Evolutionary conservation across 2,113 vertebrate genomes (phyloP).

Genomic region (Ophiodon elongatus): DNA sequence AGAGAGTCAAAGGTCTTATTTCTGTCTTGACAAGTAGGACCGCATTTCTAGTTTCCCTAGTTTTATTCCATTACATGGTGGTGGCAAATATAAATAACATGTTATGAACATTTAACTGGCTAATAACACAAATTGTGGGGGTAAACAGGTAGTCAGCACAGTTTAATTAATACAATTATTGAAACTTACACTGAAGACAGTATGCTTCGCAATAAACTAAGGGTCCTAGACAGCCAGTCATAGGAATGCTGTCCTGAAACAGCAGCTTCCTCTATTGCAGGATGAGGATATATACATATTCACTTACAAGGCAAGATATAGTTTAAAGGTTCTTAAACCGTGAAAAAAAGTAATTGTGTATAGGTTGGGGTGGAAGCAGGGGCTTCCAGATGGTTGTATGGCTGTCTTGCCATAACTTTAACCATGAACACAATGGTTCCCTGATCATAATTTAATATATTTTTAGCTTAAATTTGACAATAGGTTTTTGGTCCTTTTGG

Average conservation of each 20-base stretch:
- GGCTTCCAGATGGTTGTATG: background rate
- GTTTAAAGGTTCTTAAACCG: background rate
- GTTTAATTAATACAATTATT: background rate
- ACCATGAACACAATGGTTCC: background rate
- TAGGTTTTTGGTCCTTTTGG: background rate
- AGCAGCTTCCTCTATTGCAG: background rate
- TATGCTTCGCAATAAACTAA: background rate
- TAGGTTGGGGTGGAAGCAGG: background rate
- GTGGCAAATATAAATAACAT: too few relatives aligned
- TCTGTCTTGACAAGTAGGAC: background rate
- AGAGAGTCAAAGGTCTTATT: slow-evolving; percentile 35
- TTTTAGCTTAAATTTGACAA: background rate
- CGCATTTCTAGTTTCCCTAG: background rate
- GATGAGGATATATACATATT: background rate
- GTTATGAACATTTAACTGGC: too few relatives aligned
- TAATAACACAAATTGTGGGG: too few relatives aligned
- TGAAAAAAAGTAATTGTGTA: background rate
- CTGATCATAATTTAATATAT: background rate
- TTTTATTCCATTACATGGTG: background rate
- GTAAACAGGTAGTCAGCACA: background rate
- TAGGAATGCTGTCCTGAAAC: background rate
- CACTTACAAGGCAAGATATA: background rate
- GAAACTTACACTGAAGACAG: too few relatives aligned
- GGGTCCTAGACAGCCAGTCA: background rate
- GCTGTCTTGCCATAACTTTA: slow-evolving; percentile 6